phyloP scores from a whole-genome alignment of 2,797 vertebrate species.

The Rhinoraja longicauda region DNA sequence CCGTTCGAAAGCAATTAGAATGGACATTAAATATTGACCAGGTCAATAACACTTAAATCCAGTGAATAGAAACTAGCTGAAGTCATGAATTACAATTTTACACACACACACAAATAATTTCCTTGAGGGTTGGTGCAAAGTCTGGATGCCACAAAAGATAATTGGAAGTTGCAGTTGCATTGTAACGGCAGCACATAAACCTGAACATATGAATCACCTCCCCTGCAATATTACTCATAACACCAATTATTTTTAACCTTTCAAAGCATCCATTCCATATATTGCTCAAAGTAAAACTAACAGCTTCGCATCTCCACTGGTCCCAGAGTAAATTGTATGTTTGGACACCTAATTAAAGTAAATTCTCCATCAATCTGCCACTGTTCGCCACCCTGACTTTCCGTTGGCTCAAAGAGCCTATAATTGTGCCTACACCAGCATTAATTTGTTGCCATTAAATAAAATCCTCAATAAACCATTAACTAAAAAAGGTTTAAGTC shows the following conservation, averaged over 20 bases:
- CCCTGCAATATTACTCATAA: background rate
- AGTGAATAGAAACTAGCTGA: too few species aligned
- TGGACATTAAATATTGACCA: too few species aligned
- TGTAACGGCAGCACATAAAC: background rate
- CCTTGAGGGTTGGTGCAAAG: background rate
- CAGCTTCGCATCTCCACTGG: background rate
- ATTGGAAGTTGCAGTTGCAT: background rate
- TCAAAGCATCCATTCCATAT: background rate
- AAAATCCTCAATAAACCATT: conserved; percentile 23
- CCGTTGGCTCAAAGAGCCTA: conserved; percentile 8
- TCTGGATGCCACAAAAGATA: background rate
- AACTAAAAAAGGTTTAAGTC: background rate
- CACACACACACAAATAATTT: background rate
- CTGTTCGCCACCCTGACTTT: background rate
- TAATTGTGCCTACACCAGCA: conserved; percentile 5
- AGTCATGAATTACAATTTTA: background rate
- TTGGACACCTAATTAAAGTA: conserved; percentile 23
- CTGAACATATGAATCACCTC: background rate
- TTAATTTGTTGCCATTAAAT: conserved; percentile 31
- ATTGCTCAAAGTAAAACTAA: background rate
- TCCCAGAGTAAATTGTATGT: conserved; percentile 24
- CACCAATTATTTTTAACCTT: conserved; percentile 1
- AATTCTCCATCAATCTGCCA: conserved; percentile 2
- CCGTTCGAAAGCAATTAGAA: too few species aligned
- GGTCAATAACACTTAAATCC: too few species aligned